These are phyloP conservation scores for Hemithea aestivaria DNA, from an alignment of 2,888 invertebrate genomes.

Conservation along the genomic window DNA sequence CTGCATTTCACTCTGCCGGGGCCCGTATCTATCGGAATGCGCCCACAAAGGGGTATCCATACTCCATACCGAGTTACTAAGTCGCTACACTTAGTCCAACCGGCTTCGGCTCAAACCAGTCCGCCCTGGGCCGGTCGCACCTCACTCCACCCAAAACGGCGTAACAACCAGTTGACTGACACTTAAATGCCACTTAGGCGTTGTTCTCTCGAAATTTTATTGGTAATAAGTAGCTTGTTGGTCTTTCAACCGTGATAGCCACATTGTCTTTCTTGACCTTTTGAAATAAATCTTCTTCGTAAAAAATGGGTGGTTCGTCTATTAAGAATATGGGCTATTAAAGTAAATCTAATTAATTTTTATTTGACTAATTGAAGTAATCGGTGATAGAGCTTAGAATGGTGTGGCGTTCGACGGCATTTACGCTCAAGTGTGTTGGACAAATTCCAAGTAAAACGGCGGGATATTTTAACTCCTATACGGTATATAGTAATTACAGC, in stretches of 20 bases:
- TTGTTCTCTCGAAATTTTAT: constrained; percentile 72
- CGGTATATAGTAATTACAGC: constrained; percentile 70
- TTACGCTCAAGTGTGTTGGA: constrained; percentile 40
- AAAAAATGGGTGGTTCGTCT: constrained; percentile 10
- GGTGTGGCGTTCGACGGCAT: constrained; percentile 38
- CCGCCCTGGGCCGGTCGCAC: constrained; percentile 41
- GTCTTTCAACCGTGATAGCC: constrained; percentile 45
- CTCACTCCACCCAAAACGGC: constrained; percentile 44
- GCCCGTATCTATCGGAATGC: constrained; percentile 74
- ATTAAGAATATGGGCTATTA: constrained; percentile 5
- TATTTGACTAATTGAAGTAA: constrained; percentile 4
- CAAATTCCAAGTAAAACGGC: constrained; percentile 55
- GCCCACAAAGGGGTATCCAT: constrained; percentile 65
- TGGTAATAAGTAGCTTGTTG: constrained; percentile 65
- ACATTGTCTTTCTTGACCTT: constrained; percentile 27
- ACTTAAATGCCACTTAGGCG: constrained; percentile 73
- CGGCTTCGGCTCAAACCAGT: constrained; percentile 64
- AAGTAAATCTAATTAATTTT: constrained; percentile 1
- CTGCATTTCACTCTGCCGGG: constrained; percentile 58
- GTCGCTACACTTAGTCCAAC: constrained; percentile 69
- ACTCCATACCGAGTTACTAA: constrained; percentile 50
- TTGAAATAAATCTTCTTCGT: constrained; percentile 20
- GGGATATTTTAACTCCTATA: constrained; percentile 65
- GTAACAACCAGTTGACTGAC: constrained; percentile 73
- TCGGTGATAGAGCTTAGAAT: constrained; percentile 46